Conservation (phyloP, 2,113 vertebrate genomes). For the Ammodytes marinus region DNA sequence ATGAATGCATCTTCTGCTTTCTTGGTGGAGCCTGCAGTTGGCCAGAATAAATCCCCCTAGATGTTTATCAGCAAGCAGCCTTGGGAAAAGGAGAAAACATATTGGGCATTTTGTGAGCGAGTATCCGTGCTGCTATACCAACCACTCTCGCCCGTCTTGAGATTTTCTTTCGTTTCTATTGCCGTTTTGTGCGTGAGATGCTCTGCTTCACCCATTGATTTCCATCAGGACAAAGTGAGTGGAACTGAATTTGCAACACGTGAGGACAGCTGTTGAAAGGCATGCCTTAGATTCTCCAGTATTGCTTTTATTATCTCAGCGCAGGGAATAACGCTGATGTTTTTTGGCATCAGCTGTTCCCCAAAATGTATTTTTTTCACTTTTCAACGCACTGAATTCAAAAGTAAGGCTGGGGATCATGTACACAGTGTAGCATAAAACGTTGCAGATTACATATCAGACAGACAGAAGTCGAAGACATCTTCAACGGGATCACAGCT, state of each 20-base stretch:
- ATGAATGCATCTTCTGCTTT: conserved; percentile 35
- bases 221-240: conserved; percentile 39
- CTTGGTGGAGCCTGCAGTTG: conserved; percentile 14
- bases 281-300: conserved; percentile 10
- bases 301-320: conserved; percentile 27
- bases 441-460: conserved; percentile 24
- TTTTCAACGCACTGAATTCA: background rate
- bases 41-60: conserved; percentile 38
- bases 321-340: background rate
- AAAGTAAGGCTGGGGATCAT: background rate
- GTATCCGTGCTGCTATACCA: conserved; percentile 39
- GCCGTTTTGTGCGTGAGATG: conserved; percentile 34
- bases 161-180: conserved; percentile 36
- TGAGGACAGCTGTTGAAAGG: conserved; percentile 47
- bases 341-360: background rate
- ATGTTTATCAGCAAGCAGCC: conserved; percentile 63
- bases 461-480: conserved; percentile 23
- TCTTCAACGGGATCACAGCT: conserved; percentile 35
- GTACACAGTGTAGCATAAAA: background rate
- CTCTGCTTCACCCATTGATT: conserved; percentile 19
- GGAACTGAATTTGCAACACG: conserved; percentile 21
- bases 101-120: conserved; percentile 41
- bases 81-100: conserved; percentile 25
- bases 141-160: conserved; percentile 31
- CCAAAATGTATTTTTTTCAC: background rate